Conservation (phyloP, 2,888 invertebrate species). For the Cyclophora punctaria region DNA sequence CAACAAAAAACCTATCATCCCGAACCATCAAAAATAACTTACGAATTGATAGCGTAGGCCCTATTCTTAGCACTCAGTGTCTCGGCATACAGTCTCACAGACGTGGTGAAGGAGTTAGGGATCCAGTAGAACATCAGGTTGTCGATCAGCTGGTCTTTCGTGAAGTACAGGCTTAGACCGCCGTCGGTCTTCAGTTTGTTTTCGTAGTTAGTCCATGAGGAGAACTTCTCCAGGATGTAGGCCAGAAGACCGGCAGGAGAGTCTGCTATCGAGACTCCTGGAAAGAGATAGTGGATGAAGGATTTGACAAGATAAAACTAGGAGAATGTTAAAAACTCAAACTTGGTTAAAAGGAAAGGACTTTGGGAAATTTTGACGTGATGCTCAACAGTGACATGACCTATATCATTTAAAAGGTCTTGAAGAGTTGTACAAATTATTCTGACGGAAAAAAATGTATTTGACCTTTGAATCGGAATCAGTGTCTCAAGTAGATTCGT, state of each 20-base stretch:
- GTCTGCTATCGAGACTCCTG: conserved; percentile 73
- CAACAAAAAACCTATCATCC: too few species aligned
- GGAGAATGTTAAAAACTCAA: too few species aligned
- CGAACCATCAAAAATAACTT: too few species aligned
- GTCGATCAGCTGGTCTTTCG: conserved; percentile 83
- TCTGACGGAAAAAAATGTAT: too few species aligned
- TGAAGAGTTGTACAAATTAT: too few species aligned
- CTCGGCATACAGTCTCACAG: conserved; percentile 84
- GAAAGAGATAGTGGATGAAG: not conserved
- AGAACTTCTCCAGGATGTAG: conserved; percentile 90
- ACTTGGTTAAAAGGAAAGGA: too few species aligned
- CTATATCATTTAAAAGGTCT: too few species aligned
- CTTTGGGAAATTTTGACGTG: too few species aligned
- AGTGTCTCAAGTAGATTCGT: too few species aligned
- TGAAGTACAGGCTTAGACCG: conserved; percentile 77
- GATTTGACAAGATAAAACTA: too few species aligned
- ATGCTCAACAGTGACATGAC: too few species aligned
- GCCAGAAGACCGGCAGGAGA: conserved; percentile 88
- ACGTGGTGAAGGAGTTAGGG: conserved; percentile 82
- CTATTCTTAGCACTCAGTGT: conserved; percentile 42
- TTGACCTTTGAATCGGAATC: too few species aligned
- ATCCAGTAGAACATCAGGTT: conserved; percentile 91
- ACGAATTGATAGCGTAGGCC: conserved; percentile 47
- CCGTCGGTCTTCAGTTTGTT: conserved; percentile 76
- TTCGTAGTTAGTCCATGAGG: conserved; percentile 79